Evolutionary conservation across 2,888 invertebrate species (phyloP).

Genomic region (Pollenia griseotomentosa): DNA sequence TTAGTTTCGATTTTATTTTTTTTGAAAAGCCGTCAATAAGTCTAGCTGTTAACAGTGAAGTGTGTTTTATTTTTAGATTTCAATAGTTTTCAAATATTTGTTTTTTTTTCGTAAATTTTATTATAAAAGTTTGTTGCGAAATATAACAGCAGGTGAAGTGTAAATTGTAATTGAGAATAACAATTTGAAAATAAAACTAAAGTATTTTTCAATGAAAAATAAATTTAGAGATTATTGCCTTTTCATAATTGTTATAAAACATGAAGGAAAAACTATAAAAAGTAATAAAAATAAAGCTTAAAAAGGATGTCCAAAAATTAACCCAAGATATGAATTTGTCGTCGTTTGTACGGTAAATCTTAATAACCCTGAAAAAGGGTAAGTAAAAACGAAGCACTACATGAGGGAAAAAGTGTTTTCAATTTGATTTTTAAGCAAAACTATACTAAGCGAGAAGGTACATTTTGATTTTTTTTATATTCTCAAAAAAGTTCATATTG

Average conservation of each 20-base stretch:
- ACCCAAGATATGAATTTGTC: too few species aligned
- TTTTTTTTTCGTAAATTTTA: background rate
- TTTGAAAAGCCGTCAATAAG: slow-evolving; percentile 49
- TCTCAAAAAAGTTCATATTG: too few species aligned
- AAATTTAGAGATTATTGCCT: background rate
- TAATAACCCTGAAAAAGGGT: too few species aligned
- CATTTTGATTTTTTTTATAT: too few species aligned
- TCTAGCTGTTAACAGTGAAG: slow-evolving; percentile 42
- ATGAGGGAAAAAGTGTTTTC: too few species aligned
- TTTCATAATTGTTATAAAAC: background rate
- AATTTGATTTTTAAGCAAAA: too few species aligned
- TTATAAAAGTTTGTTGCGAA: slow-evolving; percentile 4
- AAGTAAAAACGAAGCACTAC: too few species aligned
- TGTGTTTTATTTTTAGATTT: slow-evolving; percentile 11
- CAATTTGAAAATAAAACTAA: background rate
- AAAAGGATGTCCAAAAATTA: too few species aligned
- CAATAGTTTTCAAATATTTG: slow-evolving; percentile 5
- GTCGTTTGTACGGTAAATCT: too few species aligned
- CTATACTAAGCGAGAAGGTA: too few species aligned
- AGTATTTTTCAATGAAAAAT: background rate
- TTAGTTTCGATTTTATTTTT: slow-evolving; percentile 1
- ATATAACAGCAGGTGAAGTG: background rate
- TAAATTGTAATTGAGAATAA: slow-evolving; percentile 4
- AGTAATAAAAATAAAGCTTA: too few species aligned
- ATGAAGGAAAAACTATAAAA: too few species aligned